A percentile compares a stretch with the other conserved stretches of the same genome.
Conservation (phyloP, 2,113 vertebrate genomes). For the Hydropotes inermis region DNA sequence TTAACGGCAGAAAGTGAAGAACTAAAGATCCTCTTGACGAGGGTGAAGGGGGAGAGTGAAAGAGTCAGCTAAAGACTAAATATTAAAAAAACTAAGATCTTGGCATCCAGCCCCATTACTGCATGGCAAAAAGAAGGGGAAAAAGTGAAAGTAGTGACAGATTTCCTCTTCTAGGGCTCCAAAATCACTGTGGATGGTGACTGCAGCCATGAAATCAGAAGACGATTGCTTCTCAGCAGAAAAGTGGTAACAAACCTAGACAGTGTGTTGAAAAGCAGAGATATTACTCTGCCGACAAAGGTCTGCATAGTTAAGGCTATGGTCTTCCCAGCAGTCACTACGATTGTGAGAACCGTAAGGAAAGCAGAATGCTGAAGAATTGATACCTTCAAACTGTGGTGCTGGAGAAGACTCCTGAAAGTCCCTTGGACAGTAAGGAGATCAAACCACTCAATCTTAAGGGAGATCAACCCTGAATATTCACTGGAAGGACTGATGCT, state of each 20-base stretch:
- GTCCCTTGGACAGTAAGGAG: background rate
- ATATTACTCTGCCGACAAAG: background rate
- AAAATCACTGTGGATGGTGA: background rate
- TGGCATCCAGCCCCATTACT: background rate
- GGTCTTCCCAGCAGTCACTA: background rate
- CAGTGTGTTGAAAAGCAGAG: background rate
- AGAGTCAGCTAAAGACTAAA: background rate
- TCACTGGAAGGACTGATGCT: background rate
- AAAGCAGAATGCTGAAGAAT: background rate
- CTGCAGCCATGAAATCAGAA: background rate
- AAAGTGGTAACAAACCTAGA: background rate
- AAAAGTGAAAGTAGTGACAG: background rate
- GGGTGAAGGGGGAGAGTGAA: background rate
- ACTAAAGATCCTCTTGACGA: background rate
- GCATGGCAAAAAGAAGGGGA: background rate
- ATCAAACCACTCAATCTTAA: background rate
- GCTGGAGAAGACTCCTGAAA: background rate
- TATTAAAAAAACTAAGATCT: background rate
- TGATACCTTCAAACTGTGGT: background rate
- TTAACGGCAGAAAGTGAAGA: background rate
- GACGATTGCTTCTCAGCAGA: background rate
- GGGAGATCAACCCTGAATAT: background rate
- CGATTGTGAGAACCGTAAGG: background rate
- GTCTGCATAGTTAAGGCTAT: background rate
- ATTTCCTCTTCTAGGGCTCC: background rate